These are phyloP conservation scores for Palythoa caribaeorum DNA, from an alignment of 92 coral and sea anemone genomes.

Conservation along the genomic window DNA sequence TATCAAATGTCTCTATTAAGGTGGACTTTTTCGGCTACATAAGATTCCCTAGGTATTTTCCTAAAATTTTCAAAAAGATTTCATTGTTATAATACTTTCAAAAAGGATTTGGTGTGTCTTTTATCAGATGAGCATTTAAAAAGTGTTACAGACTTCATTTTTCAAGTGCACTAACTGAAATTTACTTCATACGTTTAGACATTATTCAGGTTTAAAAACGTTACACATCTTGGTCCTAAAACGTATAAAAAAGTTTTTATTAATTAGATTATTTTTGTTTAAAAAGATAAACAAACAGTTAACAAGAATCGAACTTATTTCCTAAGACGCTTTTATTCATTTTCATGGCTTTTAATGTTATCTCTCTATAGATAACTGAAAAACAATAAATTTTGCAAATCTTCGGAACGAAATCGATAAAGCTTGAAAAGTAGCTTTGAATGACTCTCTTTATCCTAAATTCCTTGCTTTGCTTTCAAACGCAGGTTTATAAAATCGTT, in stretches of 20 bases:
- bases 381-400: neutral
- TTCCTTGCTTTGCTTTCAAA: no score
- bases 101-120: neutral
- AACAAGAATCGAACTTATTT: constrained; percentile 12
- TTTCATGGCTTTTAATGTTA: constrained; percentile 1
- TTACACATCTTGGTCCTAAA: neutral
- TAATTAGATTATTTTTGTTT: constrained; percentile 26
- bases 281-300: constrained; percentile 6
- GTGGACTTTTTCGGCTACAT: no score
- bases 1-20: no score
- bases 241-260: neutral
- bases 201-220: no score
- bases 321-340: neutral
- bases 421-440: neutral
- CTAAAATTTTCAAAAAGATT: no score
- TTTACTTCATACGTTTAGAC: neutral
- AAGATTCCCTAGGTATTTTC: no score
- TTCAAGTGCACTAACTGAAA: neutral
- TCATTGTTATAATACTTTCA: no score
- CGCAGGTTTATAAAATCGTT: no score
- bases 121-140: constrained; percentile 9
- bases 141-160: neutral
- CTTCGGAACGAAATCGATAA: neutral
- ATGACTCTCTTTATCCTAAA: no score
- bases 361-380: neutral